phyloP scores from a whole-genome alignment of 1,140 invertebrate genomes.

The Reticulitermes speratus region DNA sequence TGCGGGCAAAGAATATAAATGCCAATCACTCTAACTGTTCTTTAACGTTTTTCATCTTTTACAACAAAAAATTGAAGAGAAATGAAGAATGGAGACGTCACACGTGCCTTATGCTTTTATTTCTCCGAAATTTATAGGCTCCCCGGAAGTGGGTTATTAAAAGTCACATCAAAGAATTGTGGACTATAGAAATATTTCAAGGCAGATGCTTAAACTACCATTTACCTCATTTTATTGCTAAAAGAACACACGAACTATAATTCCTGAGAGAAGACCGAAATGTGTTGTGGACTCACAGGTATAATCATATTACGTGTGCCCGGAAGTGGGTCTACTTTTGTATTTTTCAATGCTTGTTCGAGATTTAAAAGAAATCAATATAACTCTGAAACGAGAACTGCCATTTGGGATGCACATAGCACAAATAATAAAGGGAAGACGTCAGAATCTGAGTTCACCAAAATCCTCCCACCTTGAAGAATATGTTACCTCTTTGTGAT shows the following conservation, averaged over 20 bases:
- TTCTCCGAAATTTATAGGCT: background rate
- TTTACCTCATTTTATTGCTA: background rate
- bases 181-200: background rate
- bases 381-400: background rate
- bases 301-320: background rate
- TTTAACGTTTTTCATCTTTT: background rate
- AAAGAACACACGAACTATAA: background rate
- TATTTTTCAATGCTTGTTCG: background rate
- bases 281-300: background rate
- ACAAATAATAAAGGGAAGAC: background rate
- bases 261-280: background rate
- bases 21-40: background rate
- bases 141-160: background rate
- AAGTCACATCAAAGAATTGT: background rate
- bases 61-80: background rate
- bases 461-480: background rate
- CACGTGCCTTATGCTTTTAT: background rate
- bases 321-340: background rate
- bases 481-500: no score
- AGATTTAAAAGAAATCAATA: background rate
- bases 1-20: background rate
- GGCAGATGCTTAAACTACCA: background rate
- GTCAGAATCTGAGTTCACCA: background rate
- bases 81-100: background rate
- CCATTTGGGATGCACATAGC: background rate